Percentiles rank a stretch among this genome's conserved stretches.
Evolutionary conservation across 2,113 vertebrate genomes (phyloP).

Genomic region (Nesogale talazaci): DNA sequence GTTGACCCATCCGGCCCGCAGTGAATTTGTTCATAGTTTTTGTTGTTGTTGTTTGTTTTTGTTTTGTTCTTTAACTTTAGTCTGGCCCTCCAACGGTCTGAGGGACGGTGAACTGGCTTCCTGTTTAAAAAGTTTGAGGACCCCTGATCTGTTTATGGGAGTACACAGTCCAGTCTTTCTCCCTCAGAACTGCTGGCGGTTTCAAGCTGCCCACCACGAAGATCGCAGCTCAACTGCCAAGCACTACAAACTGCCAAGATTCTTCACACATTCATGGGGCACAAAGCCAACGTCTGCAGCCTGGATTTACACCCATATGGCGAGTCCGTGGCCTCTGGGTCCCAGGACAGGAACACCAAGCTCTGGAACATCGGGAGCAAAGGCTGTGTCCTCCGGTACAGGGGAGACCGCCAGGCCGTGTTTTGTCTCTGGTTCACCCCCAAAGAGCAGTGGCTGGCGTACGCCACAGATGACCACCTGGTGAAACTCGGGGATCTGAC

Average conservation of each 20-base stretch:
- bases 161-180: too few relatives aligned
- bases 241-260: slow-evolving; percentile 48
- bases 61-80: too few relatives aligned
- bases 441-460: slow-evolving; percentile 97
- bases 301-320: slow-evolving; percentile 96
- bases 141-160: too few relatives aligned
- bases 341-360: slow-evolving; percentile 97
- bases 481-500: slow-evolving; percentile 98
- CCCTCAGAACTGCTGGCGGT: too few relatives aligned
- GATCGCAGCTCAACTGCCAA: too few relatives aligned
- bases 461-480: slow-evolving; percentile 94
- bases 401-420: slow-evolving; percentile 94
- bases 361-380: slow-evolving; percentile 98
- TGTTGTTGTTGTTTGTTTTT: too few relatives aligned
- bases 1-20: too few relatives aligned
- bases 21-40: too few relatives aligned
- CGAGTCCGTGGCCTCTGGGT: slow-evolving; percentile 94
- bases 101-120: too few relatives aligned
- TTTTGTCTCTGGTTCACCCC: slow-evolving; percentile 96
- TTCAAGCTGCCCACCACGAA: too few relatives aligned
- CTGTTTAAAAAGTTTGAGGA: too few relatives aligned
- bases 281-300: slow-evolving; percentile 96
- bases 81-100: too few relatives aligned
- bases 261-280: slow-evolving; percentile 93
- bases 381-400: slow-evolving; percentile 95